phyloP scores from a whole-genome alignment of 2,888 invertebrate genomes.

The Atrina japonica region DNA sequence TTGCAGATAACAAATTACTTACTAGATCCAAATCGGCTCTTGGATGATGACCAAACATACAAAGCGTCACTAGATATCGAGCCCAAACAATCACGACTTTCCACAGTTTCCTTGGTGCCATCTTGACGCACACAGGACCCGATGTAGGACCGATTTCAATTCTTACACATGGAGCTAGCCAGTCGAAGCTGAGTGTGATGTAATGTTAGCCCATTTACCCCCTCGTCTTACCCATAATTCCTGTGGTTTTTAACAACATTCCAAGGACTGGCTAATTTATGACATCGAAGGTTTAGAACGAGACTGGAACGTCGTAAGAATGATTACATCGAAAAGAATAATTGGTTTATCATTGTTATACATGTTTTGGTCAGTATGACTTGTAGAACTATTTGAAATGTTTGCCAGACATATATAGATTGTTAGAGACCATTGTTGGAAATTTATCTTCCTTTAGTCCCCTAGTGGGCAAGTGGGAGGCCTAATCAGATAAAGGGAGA shows the following conservation, averaged over 20 bases:
- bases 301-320: neutral
- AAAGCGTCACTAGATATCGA: constrained; percentile 91
- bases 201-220: neutral
- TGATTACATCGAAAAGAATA: neutral
- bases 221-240: constrained; percentile 1
- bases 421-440: neutral
- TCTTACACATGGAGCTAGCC: constrained; percentile 4
- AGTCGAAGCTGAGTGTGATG: constrained; percentile 1
- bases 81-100: constrained; percentile 84
- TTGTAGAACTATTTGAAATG: neutral
- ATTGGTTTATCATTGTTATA: neutral
- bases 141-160: neutral
- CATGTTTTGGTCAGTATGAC: neutral
- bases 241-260: neutral
- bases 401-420: neutral
- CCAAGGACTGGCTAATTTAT: constrained; percentile 4
- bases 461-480: too few species aligned
- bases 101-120: constrained; percentile 63
- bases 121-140: constrained; percentile 28
- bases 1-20: constrained; percentile 87
- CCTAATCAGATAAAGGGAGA: too few species aligned
- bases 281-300: constrained; percentile 2
- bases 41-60: constrained; percentile 91
- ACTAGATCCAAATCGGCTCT: constrained; percentile 87
- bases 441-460: too few species aligned